Percentiles rank a stretch among this genome's conserved stretches.
These are phyloP conservation scores for Bungarus multicinctus DNA, from an alignment of 2,113 vertebrate species.

Conservation along the genomic window DNA sequence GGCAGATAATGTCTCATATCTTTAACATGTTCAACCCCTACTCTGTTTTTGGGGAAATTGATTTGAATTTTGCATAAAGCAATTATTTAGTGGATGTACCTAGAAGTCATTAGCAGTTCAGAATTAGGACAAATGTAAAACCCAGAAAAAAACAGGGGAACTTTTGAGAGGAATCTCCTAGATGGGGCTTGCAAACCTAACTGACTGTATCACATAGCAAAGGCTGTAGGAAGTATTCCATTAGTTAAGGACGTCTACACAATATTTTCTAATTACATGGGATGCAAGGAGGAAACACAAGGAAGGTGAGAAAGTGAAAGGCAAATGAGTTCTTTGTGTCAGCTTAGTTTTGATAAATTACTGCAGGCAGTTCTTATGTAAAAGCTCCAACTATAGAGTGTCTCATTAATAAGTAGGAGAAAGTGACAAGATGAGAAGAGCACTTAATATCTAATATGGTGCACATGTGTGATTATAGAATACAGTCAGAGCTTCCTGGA, in stretches of 20 bases:
- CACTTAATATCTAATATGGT: neutral
- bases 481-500: neutral
- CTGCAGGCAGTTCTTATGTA: neutral
- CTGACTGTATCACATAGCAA: neutral
- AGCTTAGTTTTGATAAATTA: slow-evolving; percentile 21
- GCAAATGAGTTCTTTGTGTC: slow-evolving; percentile 10
- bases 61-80: neutral
- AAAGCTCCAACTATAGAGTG: neutral
- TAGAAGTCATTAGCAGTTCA: neutral
- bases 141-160: neutral
- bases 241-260: neutral
- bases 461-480: neutral
- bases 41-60: neutral
- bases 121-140: neutral
- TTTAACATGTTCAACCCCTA: too few relatives aligned
- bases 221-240: neutral
- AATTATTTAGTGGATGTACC: neutral
- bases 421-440: neutral
- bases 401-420: slow-evolving; percentile 1
- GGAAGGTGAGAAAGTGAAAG: slow-evolving; percentile 19
- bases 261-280: slow-evolving; percentile 11
- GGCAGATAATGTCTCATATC: neutral
- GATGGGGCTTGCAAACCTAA: neutral
- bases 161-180: neutral
- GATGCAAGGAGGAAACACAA: neutral